Evolutionary conservation across 2,888 invertebrate genomes (phyloP).

Genomic region (Cecidostiba fungosa): DNA sequence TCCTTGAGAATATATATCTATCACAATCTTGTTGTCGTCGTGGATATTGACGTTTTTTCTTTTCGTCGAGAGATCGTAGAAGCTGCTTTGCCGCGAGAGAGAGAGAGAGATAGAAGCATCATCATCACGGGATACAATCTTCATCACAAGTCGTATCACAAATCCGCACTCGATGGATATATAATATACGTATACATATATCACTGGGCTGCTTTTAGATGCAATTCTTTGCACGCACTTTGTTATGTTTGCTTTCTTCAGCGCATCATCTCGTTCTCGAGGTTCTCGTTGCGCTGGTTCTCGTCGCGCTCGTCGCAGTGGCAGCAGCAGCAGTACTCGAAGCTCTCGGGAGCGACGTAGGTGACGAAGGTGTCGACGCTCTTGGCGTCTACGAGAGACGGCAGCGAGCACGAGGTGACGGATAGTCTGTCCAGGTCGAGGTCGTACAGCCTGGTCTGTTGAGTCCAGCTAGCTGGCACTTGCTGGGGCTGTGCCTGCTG

Average conservation of each 20-base stretch:
- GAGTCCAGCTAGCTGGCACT: constrained; percentile 57
- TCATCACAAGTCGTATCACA: constrained; percentile 7
- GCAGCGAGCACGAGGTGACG: constrained; percentile 72
- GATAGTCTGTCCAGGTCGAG: constrained; percentile 74
- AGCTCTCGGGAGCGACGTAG: constrained; percentile 72
- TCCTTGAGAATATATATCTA: constrained; percentile 30
- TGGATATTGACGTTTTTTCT: neutral
- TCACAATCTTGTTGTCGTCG: constrained; percentile 25
- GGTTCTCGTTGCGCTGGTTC: constrained; percentile 77
- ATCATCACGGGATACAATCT: neutral
- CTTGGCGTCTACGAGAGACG: constrained; percentile 75
- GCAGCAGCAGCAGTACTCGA: constrained; percentile 73
- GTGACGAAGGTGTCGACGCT: constrained; percentile 78
- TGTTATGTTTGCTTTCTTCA: neutral
- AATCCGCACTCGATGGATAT: neutral
- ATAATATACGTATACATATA: neutral
- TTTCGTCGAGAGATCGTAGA: neutral
- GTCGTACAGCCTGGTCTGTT: constrained; percentile 67
- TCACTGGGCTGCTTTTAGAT: neutral
- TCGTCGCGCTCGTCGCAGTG: constrained; percentile 77
- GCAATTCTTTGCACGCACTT: neutral
- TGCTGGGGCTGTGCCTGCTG: constrained; percentile 20
- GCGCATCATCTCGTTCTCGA: constrained; percentile 77
- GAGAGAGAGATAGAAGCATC: neutral
- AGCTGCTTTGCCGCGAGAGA: neutral